phyloP scores from a whole-genome alignment of 2,113 vertebrate genomes.

The Sterna hirundo region DNA sequence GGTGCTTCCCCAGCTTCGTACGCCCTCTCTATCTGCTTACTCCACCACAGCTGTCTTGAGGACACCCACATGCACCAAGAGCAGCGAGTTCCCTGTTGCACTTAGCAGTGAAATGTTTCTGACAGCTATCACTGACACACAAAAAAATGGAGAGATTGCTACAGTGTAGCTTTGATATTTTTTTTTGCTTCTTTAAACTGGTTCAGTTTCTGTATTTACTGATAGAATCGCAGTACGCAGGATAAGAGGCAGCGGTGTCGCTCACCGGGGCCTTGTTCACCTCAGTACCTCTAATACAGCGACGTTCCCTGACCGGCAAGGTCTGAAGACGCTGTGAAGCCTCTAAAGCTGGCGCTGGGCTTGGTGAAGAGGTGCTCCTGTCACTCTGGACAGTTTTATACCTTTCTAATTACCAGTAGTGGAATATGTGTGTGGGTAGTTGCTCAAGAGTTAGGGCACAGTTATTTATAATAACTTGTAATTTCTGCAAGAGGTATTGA shows the following conservation, averaged over 20 bases:
- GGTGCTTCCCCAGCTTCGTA: not conserved
- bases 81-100: not conserved
- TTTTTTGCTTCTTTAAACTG: not conserved
- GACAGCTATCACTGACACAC: not conserved
- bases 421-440: not conserved
- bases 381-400: not conserved
- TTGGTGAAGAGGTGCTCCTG: not conserved
- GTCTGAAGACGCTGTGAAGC: not conserved
- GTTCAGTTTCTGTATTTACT: not conserved
- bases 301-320: not conserved
- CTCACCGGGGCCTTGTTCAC: not conserved
- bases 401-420: not conserved
- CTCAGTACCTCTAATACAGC: not conserved
- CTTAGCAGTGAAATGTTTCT: not conserved
- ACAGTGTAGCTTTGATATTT: not conserved
- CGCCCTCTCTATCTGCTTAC: not conserved
- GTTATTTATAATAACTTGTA: not conserved
- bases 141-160: not conserved
- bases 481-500: not conserved
- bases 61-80: not conserved
- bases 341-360: not conserved
- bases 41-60: not conserved
- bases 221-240: not conserved
- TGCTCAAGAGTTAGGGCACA: not conserved
- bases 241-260: rapidly evolving